Evolutionary conservation across 2,797 vertebrate genomes (phyloP), one percentile per base, ranked within the genome.

Genomic region (Vireo griseus): DNA sequence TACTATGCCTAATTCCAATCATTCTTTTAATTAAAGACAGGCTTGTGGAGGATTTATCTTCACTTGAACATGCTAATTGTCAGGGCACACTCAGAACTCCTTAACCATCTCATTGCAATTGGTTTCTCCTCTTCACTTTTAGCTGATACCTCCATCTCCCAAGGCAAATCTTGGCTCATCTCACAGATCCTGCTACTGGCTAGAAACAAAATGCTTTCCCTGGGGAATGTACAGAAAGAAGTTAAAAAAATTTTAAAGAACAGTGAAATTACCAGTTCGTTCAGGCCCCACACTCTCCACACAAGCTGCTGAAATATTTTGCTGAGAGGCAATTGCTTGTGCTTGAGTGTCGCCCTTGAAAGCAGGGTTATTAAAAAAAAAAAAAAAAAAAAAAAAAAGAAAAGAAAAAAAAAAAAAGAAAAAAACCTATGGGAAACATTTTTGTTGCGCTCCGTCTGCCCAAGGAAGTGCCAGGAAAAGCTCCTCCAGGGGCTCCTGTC

Each of bases 21-120:
- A 88, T 96, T 95, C 94, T 87, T 96, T 92, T 90, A 94, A 97
- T 94, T 95, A 96, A 88, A 91, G 88, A 48, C 45, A n/a, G 52
- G 75, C 54, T 96, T 66, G 35, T 1, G 13, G 74, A 86, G 74
- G 86, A 89, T 89, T 95, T 94, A 79, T 92, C 88, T 92, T 58
- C 47, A 42, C 82, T 79, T 54, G 61, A 85, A 92, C 68, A 80
- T 35, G 52, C n/a, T 76, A 65, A 68, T 68, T 78, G 79, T 69
- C 89, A 62, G 58, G 33, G 61, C 54, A 76, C 65, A 87, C 75
- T 79, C 63, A 47, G 28, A 69, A 55, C 76, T 90, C 91, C 93
- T 79, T 81, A 78, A 93, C 92, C 91, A 94, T 84, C 73, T 81
- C 79, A 18, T 1, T 69, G 79, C 94, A 89, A 89, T 78, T 75